These are phyloP conservation scores for Symphodus melops DNA, from an alignment of 2,113 vertebrate species.

Conservation along the genomic window DNA sequence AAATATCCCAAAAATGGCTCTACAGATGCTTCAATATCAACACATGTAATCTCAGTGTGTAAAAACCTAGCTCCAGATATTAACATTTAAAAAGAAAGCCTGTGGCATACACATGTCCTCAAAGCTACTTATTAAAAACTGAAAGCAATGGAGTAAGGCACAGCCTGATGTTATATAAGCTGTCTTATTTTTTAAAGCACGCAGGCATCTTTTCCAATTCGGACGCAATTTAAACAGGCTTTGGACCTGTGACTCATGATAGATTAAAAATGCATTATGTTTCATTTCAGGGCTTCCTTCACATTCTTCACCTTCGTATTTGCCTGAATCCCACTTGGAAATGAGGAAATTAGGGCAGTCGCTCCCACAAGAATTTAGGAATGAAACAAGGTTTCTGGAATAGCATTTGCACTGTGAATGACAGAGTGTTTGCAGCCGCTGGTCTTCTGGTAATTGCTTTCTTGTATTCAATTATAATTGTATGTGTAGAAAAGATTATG, in stretches of 20 bases:
- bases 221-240: conserved; percentile 19
- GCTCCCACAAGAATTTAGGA: conserved; percentile 67
- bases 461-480: conserved; percentile 60
- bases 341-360: conserved; percentile 77
- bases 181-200: conserved; percentile 45
- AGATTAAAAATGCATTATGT: conserved; percentile 59
- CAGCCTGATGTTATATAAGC: conserved; percentile 18
- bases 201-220: conserved; percentile 19
- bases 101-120: conserved; percentile 5
- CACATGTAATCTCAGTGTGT: neutral
- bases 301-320: conserved; percentile 74
- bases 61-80: conserved; percentile 1
- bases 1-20: neutral
- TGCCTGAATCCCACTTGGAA: conserved; percentile 73
- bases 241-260: conserved; percentile 62
- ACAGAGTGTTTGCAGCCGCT: conserved; percentile 51
- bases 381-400: conserved; percentile 77
- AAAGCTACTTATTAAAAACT: conserved; percentile 14
- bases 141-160: neutral
- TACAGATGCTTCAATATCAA: neutral
- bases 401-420: conserved; percentile 54
- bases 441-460: conserved; percentile 61
- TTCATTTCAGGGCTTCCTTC: conserved; percentile 66
- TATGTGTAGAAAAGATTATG: conserved; percentile 48
- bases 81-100: neutral